Evolutionary conservation across 2,797 vertebrate species (phyloP), one percentile per base, ranked within the genome.

Genomic region (Danio albolineatus): DNA sequence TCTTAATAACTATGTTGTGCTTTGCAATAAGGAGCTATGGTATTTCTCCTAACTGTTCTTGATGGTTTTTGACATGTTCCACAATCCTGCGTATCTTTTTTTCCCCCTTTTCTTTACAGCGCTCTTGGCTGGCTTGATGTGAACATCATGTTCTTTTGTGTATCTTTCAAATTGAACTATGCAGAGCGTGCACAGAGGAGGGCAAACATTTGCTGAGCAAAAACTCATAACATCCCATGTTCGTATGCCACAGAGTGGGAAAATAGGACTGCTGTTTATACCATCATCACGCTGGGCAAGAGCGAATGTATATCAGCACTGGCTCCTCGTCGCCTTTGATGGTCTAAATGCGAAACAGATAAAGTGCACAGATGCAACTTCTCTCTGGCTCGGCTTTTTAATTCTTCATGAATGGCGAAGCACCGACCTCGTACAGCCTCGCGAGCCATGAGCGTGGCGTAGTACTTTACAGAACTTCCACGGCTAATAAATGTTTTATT

Each of bases 71-170:
- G 90, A 88, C 77, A 83, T 83, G 84, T 89, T 85, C 72, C 79
- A 85, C 80, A 17, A 86, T 83, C 43, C 66, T 66, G 76, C 72
- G 73, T 87, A 88, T 86, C 80, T 81, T 85, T 71, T 69, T 13
- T 79, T 28, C 74, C 78, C 74, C 78, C 78, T 86, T 86, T 87
- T 85, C 87, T 88, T 90, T 87, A 90, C 82, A 83, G 84, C 86
- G 84, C 88, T 86, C 82, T 81, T 83, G 79, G 43, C 49, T 67
- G 79, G 67, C 86, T 86, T 85, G 84, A 90, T 88, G 83, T 71
- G 82, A 89, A 89, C 88, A 87, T 86, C 84, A 73, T 88, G 88
- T 82, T 84, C 65, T 84, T 87, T 87, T 84, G 83, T 85, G 69
- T 83, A 85, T 82, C 76, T 79, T 85, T 81, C 57, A 64, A 43